Conservation (phyloP, 2,113 vertebrate species). For the Talpa occidentalis region DNA sequence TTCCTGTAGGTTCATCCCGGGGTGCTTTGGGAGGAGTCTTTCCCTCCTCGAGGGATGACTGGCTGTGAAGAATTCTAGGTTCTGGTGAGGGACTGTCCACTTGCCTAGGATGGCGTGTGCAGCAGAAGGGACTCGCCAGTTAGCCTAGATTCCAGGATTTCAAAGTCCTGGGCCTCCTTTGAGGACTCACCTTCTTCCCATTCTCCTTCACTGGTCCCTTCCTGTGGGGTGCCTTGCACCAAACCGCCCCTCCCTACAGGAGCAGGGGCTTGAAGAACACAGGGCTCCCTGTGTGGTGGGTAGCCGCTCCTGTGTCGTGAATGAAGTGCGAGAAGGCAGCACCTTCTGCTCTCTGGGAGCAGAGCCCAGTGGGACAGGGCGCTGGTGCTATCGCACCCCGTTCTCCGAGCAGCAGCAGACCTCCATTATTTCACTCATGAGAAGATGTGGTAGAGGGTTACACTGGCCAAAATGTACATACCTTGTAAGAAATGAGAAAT, state of each 20-base stretch:
- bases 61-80: not conserved
- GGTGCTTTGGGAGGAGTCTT: not conserved
- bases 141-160: not conserved
- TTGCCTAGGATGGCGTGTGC: not conserved
- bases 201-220: not conserved
- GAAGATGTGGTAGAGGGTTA: constrained; percentile 20
- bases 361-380: not conserved
- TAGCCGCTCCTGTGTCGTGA: not conserved
- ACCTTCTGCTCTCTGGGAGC: not conserved
- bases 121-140: not conserved
- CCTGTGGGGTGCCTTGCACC: not conserved
- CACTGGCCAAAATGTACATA: not conserved
- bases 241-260: not conserved
- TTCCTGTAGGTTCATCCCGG: not conserved
- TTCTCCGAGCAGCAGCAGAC: not conserved
- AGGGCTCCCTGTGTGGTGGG: not conserved
- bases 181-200: not conserved
- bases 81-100: not conserved
- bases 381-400: not conserved
- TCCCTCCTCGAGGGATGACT: not conserved
- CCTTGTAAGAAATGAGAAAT: constrained; percentile 40
- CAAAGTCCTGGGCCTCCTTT: constrained; percentile 15
- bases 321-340: not conserved
- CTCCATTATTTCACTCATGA: not conserved
- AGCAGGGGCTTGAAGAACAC: not conserved